Evolutionary conservation across 2,113 vertebrate species (phyloP).

Genomic region (Prietella phreatophila): DNA sequence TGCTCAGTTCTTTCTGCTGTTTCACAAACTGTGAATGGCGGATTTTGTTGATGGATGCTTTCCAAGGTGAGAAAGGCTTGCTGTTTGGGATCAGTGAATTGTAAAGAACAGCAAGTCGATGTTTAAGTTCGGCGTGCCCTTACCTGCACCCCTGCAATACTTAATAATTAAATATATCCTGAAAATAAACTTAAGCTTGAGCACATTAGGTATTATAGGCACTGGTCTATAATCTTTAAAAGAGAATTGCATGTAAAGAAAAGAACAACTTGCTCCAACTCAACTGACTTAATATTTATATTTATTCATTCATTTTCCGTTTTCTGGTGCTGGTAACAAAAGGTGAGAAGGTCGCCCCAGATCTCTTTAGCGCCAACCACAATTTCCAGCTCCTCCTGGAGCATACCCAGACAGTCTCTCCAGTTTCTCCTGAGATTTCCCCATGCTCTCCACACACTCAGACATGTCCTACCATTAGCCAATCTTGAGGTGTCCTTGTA

Average conservation of each 20-base stretch:
- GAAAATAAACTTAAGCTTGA: neutral
- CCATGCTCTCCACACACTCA: neutral
- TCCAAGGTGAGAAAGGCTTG: neutral
- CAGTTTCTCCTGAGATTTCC: neutral
- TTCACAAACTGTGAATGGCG: neutral
- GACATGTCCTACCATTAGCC: neutral
- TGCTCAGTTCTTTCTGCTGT: neutral
- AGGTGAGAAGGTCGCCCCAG: neutral
- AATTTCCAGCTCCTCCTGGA: neutral
- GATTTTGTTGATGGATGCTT: neutral
- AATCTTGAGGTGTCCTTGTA: neutral
- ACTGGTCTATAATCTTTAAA: neutral
- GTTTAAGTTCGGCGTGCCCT: neutral
- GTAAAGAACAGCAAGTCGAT: neutral
- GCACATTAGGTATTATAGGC: neutral
- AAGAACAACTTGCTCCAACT: neutral
- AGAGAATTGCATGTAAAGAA: neutral
- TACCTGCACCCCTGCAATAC: neutral
- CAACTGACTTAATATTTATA: neutral
- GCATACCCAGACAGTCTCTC: neutral
- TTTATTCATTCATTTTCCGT: neutral
- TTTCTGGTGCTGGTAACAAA: neutral
- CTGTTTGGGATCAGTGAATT: neutral
- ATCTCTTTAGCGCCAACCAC: neutral
- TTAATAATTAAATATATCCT: neutral